These are phyloP conservation scores for Drosophila limbata DNA, from an alignment of 2,888 invertebrate species.

Conservation along the genomic window DNA sequence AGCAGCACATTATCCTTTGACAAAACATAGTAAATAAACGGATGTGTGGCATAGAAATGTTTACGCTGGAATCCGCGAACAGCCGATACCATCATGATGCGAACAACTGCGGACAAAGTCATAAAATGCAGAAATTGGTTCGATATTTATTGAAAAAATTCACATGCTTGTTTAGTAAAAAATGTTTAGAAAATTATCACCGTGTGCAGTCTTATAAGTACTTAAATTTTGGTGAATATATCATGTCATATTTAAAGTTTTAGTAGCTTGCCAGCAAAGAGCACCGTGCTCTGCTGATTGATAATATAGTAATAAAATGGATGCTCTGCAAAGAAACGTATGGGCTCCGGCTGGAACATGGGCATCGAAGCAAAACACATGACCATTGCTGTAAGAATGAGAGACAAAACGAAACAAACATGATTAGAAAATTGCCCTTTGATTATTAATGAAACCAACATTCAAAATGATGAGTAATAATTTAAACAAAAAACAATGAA, in stretches of 20 bases:
- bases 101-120: constrained; percentile 50
- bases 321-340: constrained; percentile 58
- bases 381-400: constrained; percentile 43
- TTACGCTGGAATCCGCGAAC: constrained; percentile 27
- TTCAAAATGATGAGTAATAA: background rate
- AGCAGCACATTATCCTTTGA: constrained; percentile 43
- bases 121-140: constrained; percentile 1
- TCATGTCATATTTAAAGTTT: constrained; percentile 20
- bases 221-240: constrained; percentile 8
- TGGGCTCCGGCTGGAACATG: constrained; percentile 46
- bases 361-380: constrained; percentile 39
- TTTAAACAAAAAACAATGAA: background rate
- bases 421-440: constrained; percentile 13
- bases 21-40: constrained; percentile 62
- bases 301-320: constrained; percentile 63
- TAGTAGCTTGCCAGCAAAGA: constrained; percentile 57
- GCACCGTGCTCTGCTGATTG: constrained; percentile 32
- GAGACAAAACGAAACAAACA: constrained; percentile 35
- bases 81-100: constrained; percentile 61
- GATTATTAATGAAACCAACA: background rate
- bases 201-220: constrained; percentile 36
- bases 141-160: constrained; percentile 5
- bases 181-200: constrained; percentile 11
- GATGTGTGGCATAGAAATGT: constrained; percentile 60
- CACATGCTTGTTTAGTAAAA: constrained; percentile 41